Evolutionary conservation across 2,888 invertebrate genomes (phyloP).

Genomic region (Tetranychus truncatus): DNA sequence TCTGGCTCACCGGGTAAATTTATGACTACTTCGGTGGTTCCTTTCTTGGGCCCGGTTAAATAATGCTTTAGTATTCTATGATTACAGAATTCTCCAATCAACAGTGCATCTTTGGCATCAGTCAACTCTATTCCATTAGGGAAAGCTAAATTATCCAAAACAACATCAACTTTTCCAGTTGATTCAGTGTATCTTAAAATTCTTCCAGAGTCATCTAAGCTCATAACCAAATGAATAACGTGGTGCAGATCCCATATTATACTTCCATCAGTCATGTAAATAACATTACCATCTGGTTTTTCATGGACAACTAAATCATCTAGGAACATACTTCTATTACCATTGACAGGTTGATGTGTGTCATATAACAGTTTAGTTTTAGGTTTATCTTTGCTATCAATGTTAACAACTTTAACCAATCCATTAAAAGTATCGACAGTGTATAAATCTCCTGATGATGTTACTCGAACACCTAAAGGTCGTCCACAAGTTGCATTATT

Average conservation of each 20-base stretch:
- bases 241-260: background rate
- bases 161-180: slow-evolving; percentile 43
- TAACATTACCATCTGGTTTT: background rate
- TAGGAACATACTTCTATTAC: background rate
- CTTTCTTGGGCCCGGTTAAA: slow-evolving; percentile 58
- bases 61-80: slow-evolving; percentile 49
- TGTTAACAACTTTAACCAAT: background rate
- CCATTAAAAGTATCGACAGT: background rate
- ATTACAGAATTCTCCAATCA: slow-evolving; percentile 52
- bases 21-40: slow-evolving; percentile 56
- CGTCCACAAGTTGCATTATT: background rate
- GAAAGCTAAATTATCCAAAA: slow-evolving; percentile 48
- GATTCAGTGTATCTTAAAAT: slow-evolving; percentile 58
- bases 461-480: background rate
- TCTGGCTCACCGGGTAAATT: slow-evolving; percentile 48
- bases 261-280: background rate
- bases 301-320: background rate
- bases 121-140: slow-evolving; percentile 72
- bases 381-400: background rate
- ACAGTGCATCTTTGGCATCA: slow-evolving; percentile 56
- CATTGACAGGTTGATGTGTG: background rate
- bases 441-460: background rate
- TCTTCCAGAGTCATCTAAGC: slow-evolving; percentile 26
- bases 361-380: background rate
- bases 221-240: background rate